Base-by-base conservation (phyloP, 2,888 invertebrate genomes). In the Erebia palarica region DNA sequence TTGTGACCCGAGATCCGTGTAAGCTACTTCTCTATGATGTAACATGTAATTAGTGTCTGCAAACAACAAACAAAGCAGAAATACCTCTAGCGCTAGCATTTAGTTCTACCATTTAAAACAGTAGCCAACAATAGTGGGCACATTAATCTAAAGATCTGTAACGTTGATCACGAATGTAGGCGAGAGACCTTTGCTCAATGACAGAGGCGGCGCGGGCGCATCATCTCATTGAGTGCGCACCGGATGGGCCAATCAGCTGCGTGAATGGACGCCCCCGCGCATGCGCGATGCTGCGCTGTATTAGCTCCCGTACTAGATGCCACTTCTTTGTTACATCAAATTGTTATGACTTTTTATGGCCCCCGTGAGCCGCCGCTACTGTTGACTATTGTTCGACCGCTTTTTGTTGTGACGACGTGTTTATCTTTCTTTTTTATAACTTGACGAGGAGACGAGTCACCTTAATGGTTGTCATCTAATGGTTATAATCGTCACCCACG, bases 191-290 rank as follows among this genome's bases (percentile, higher is more conserved):
- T 86, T 88, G 89, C 90, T 91, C 91, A 92, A 91, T 92, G 91
- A 90, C 87, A 89, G 86, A 90, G 89, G 81, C 82, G 82, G 84
- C 89, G 86, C 88, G 84, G 82, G 84, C 90, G 91, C 91, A 92
- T 91, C 92, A 91, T 91, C 91, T 92, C 92, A 92, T 92, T 93
- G 92, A 92, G 88, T 84, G 88, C 86, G 87, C 90, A 92, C 93
- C 93, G 92, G 93, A 93, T 92, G 92, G 87, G 84, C 93, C 92
- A 93, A 93, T 93, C 93, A 92, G 91, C 91, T 84, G 83, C 90
- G 91, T 92, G 92, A 92, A 93, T 92, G 92, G 91, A 87, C 93
- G 92, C 92, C 92, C 89, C 92, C 92, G 91, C 91, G 85, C 81
- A 78, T 82, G 84, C 84, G 82, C 81, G 78, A 78, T 82, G 84